Conservation (phyloP, 1,140 invertebrate species). For the Daktulosphaira vitifoliae region DNA sequence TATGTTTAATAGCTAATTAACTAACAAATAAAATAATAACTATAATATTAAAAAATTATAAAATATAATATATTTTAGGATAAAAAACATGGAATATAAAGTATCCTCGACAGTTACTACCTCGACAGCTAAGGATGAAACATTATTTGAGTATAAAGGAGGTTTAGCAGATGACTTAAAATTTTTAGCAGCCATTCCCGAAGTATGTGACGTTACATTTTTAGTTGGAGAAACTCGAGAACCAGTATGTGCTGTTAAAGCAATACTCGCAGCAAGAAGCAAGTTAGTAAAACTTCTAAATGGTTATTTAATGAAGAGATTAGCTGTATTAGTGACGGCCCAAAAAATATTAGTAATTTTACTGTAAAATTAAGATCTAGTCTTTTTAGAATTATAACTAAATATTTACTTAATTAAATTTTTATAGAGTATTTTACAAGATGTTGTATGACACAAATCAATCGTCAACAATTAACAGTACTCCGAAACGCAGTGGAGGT, state of each 20-base stretch:
- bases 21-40: too few relatives aligned
- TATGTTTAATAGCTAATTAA: too few relatives aligned
- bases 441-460: conserved; percentile 65
- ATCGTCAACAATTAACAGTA: conserved; percentile 80
- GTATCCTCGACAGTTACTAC: neutral
- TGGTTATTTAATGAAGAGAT: too few relatives aligned
- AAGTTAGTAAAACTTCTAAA: conserved; percentile 47
- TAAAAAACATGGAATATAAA: too few relatives aligned
- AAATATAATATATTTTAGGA: too few relatives aligned
- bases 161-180: conserved; percentile 91
- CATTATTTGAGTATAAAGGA: conserved; percentile 85
- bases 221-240: conserved; percentile 84
- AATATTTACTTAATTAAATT: too few relatives aligned
- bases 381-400: too few relatives aligned
- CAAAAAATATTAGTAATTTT: too few relatives aligned
- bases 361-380: too few relatives aligned
- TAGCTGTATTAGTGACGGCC: too few relatives aligned
- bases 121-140: conserved; percentile 53
- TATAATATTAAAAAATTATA: too few relatives aligned
- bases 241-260: conserved; percentile 88
- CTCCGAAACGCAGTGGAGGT: conserved; percentile 41
- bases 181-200: conserved; percentile 87
- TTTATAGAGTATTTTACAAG: conserved; percentile 77
- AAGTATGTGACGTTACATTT: conserved; percentile 91
- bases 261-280: conserved; percentile 75